Evolutionary conservation across 2,797 vertebrate genomes (phyloP), one percentile per base, ranked within the genome.

Genomic region (Helicolenus hilgendorfi): DNA sequence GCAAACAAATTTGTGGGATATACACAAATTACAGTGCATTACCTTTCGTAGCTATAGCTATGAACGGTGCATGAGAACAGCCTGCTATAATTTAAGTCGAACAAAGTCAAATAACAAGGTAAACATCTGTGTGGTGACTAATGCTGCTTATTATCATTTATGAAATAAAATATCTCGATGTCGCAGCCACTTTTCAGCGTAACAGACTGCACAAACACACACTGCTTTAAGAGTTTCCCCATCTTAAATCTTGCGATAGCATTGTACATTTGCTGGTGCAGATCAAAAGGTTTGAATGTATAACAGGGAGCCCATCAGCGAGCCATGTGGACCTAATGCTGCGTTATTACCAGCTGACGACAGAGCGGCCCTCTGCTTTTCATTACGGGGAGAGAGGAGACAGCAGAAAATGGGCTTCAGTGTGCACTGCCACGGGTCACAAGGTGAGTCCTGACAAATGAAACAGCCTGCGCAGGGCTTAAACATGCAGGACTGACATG

Each of bases 331-430:
- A 78, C 77, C 77, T 90, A 92, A 94, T 93, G 83, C 88, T 80
- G 79, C 65, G 11, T 96, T 96, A 96, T 96, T 94, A 95, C 76
- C 67, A 93, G 89, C 93, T 90, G 96, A 95, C 77, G 96, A 97
- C 95, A 95, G 96, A 88, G 71, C 70, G 3, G 80, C 79, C 76
- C 83, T 89, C 94, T 88, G 88, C 85, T 87, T 94, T 83, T 95
- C 88, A 96, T 96, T 94, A 94, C 72, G n/a, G 62, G 79, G 72
- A 70, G 83, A 87, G 75, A 87, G 63, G 69, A 84, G 89, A 89
- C 76, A 84, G 84, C 76, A 86, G 84, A 91, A 94, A 95, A 94
- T 77, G 79, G 83, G 72, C 81, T 83, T 84, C 81, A 67, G 71
- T 63, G 71, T 75, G 59, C 75, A 11, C 53, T 8, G 69, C 76